Percentiles rank a stretch among this genome's conserved stretches.
Evolutionary conservation across 1,140 invertebrate species (phyloP).

Genomic region (Phocides pigmalion): DNA sequence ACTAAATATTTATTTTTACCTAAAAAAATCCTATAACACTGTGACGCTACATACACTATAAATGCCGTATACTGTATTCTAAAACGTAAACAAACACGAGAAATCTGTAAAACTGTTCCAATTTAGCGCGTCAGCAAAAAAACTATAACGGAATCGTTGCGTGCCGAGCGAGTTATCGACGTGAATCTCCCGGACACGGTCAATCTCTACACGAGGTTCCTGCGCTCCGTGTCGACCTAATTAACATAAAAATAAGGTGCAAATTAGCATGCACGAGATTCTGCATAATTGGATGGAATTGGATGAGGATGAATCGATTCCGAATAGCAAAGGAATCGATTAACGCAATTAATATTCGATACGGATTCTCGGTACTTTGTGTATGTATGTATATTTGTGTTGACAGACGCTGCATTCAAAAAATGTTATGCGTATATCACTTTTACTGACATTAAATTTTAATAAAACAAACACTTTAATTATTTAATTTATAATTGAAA

Average conservation of each 20-base stretch:
- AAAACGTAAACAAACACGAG: conserved; percentile 36
- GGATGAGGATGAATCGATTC: conserved; percentile 44
- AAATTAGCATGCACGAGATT: conserved; percentile 26
- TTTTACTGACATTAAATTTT: no score
- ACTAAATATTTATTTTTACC: no score
- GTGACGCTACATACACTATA: no score
- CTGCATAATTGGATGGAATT: conserved; percentile 2
- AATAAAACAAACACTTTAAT: no score
- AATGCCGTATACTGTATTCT: no score
- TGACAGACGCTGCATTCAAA: conserved; percentile 12
- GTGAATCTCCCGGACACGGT: conserved; percentile 67
- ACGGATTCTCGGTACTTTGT: conserved; percentile 33
- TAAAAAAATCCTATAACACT: no score
- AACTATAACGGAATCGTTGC: conserved; percentile 64
- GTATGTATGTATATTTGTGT: conserved; percentile 32
- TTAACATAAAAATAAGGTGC: conserved; percentile 30
- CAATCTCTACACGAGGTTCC: conserved; percentile 28
- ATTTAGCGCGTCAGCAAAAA: conserved; percentile 53
- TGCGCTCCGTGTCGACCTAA: not conserved
- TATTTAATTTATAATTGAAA: no score
- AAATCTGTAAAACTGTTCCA: conserved; percentile 46
- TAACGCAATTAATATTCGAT: conserved; percentile 51
- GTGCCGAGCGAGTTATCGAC: conserved; percentile 71
- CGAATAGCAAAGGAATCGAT: conserved; percentile 45
- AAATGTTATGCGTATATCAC: no score